Base-by-base conservation (phyloP, 37 sponge, comb jelly and placozoan genomes). In the Spongilla lacustris region DNA sequence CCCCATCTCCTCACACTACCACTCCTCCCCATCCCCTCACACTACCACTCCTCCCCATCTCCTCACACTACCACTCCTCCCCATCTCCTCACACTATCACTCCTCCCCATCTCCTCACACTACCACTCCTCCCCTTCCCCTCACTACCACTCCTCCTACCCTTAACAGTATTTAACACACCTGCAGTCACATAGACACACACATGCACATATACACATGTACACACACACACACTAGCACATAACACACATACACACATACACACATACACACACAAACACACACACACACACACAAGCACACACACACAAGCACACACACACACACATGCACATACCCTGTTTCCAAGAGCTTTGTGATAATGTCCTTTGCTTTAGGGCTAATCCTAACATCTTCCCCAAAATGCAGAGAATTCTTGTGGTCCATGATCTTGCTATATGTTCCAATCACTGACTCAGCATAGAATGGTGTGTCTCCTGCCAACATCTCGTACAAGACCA, bases 381-480 rank as follows among this genome's bases (percentile, higher is more conserved):
- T 74, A 26, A 98, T 76, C 6, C 26, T 35, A 28, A 95, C 93
- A 38, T 95, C 97, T 24, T 34, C 80, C 2, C 93, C 92, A 70
- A 92, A 98, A 70, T 82, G 73, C 49, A 95, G 84, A 4, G 88
- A 35, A 30, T 89, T 92, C 82, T 97, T 91, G 71, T 95, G 95
- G 69, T 96, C 91, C 99, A 98, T 98, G 35, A 98, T 98, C 74
- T 95, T 95, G 31, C 95, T 84, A 89, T 98, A 98, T 14, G 97
- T 96, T 4, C 88, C 94, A 28, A 98, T 93, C 66, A 98, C 90
- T 12, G 96, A 91, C 29, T 98, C 99, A 24, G 97, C 93, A 85
- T 91, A 96, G 78, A 98, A 98, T 11, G 99, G 99, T n/a, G 95
- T 94, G 77, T 98, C 99, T 36, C 96, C 97, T 0, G 87, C 81